A percentile compares a stretch with the other conserved stretches of the same genome.
Evolutionary conservation across 2,888 invertebrate genomes (phyloP).

Genomic region (Epistrophella euchroma): DNA sequence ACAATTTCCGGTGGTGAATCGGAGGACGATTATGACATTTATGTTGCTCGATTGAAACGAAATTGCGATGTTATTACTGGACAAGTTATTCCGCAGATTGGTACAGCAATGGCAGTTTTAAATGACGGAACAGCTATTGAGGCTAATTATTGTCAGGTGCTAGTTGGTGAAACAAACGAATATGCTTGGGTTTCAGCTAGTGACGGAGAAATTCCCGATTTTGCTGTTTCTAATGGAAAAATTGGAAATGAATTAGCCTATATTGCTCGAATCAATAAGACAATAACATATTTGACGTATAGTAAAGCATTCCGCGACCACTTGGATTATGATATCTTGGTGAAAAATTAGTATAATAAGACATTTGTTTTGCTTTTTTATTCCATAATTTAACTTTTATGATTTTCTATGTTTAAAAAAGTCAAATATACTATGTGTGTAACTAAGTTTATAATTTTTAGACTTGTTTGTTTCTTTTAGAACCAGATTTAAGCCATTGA

Average conservation of each 20-base stretch:
- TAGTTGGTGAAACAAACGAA: conserved; percentile 6
- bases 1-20: conserved; percentile 3
- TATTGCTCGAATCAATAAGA: neutral
- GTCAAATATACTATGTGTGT: too few species aligned
- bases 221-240: conserved; percentile 4
- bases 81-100: neutral
- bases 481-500: too few species aligned
- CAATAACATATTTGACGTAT: neutral
- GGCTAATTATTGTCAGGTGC: conserved; percentile 1
- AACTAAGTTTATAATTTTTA: too few species aligned
- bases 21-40: neutral
- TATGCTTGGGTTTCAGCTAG: neutral
- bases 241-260: neutral
- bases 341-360: neutral
- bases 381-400: too few species aligned
- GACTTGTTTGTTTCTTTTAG: too few species aligned
- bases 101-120: neutral
- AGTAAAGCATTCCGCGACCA: neutral
- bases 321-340: neutral
- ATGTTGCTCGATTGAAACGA: conserved; percentile 2
- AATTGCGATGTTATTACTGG: neutral
- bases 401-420: too few species aligned
- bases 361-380: too few species aligned
- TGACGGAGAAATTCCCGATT: conserved; percentile 13
- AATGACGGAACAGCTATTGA: neutral